phyloP scores from a whole-genome alignment of 1,140 invertebrate genomes.

The Octopus bimaculoides region DNA sequence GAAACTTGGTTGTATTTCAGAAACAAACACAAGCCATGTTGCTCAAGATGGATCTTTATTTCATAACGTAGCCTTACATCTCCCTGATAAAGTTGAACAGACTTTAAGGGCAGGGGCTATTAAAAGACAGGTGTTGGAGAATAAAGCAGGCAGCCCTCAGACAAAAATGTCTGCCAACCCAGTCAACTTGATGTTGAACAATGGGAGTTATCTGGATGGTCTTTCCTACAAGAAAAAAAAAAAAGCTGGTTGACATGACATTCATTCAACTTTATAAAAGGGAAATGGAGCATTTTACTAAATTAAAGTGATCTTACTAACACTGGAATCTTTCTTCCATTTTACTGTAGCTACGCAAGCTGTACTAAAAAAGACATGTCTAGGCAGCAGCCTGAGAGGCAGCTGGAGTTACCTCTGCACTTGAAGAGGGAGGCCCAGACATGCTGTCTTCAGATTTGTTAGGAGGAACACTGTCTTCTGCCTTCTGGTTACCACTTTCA shows the following conservation, averaged over 20 bases:
- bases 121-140: background rate
- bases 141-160: background rate
- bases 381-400: constrained; percentile 8
- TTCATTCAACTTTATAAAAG: constrained; percentile 11
- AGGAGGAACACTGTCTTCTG: background rate
- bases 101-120: background rate
- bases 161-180: constrained; percentile 6
- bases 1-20: too few relatives aligned
- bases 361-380: background rate
- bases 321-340: background rate
- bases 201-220: background rate
- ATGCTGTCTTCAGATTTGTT: background rate
- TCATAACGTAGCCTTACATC: constrained; percentile 6
- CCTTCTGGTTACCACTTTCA: background rate
- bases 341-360: constrained; percentile 10
- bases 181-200: constrained; percentile 8
- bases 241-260: constrained; percentile 8
- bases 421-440: constrained; percentile 2
- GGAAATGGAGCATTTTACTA: constrained; percentile 10
- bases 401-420: background rate
- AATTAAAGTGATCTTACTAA: constrained; percentile 10
- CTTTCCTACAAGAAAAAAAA: background rate
- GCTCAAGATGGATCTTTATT: constrained; percentile 9
- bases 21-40: background rate
- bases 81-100: background rate